phyloP scores from a whole-genome alignment of 2,797 vertebrate species.

The Ispidina picta region DNA sequence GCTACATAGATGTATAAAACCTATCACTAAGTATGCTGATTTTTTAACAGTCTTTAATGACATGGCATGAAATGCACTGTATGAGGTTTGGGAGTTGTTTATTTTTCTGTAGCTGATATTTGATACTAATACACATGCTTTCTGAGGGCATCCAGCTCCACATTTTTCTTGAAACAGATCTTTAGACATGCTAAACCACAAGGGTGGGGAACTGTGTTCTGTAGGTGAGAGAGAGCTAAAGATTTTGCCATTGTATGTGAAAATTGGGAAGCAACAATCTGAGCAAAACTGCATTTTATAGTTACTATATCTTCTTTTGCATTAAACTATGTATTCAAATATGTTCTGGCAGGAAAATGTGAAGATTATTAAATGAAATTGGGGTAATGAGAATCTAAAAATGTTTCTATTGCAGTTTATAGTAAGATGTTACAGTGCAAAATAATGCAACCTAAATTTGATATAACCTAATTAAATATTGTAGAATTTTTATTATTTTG shows the following conservation, averaged over 20 bases:
- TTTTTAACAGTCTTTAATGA: background rate
- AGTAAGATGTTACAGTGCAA: background rate
- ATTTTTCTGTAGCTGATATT: background rate
- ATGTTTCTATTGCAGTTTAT: background rate
- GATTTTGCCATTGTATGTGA: background rate
- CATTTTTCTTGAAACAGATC: background rate
- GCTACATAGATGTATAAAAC: constrained; percentile 33
- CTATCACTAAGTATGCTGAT: background rate
- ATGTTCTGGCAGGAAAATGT: background rate
- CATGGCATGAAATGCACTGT: background rate
- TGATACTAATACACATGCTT: background rate
- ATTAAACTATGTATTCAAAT: background rate
- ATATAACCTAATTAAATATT: background rate
- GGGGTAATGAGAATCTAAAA: background rate
- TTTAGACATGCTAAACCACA: background rate
- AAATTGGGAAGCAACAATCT: background rate
- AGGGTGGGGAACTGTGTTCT: background rate
- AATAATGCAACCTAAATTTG: background rate
- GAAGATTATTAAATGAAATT: background rate
- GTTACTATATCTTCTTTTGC: background rate
- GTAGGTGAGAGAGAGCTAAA: background rate
- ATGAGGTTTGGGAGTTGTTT: background rate
- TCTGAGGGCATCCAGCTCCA: background rate
- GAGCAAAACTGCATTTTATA: background rate
- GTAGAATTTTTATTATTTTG: background rate